These are phyloP conservation scores for Poeciliopsis gracilis DNA, from an alignment of 2,797 vertebrate genomes.

Conservation along the genomic window DNA sequence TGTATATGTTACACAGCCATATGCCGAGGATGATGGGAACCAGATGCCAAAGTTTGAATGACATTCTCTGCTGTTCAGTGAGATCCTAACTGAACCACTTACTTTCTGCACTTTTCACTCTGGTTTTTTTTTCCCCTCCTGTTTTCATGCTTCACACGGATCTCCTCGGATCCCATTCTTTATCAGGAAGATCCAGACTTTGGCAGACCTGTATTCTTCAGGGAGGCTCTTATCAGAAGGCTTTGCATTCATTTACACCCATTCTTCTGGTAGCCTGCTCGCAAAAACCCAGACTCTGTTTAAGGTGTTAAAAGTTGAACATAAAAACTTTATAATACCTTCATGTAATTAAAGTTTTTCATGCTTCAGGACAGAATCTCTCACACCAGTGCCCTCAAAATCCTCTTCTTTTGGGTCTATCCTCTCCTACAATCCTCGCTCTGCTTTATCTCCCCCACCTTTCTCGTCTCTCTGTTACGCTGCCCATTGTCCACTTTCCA, in stretches of 20 bases:
- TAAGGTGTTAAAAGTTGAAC: conserved; percentile 1
- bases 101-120: conserved; percentile 26
- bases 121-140: conserved; percentile 26
- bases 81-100: conserved; percentile 17
- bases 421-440: neutral
- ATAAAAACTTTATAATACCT: conserved; percentile 4
- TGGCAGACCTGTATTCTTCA: conserved; percentile 5
- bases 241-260: conserved; percentile 3
- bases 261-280: neutral
- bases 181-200: conserved; percentile 15
- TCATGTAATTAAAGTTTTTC: conserved; percentile 31
- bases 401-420: conserved; percentile 8
- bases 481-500: conserved; percentile 42
- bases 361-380: conserved; percentile 14
- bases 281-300: conserved; percentile 8
- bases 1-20: conserved; percentile 66
- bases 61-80: conserved; percentile 56
- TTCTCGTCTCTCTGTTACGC: conserved; percentile 32
- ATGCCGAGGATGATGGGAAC: conserved; percentile 66
- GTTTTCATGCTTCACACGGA: neutral
- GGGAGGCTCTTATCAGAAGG: conserved; percentile 13
- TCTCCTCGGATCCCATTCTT: conserved; percentile 1
- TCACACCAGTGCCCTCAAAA: neutral
- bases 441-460: conserved; percentile 14
- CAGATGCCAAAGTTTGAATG: conserved; percentile 71